These are phyloP conservation scores for Eupithecia abbreviata DNA, from an alignment of 2,888 invertebrate genomes.

Conservation along the genomic window DNA sequence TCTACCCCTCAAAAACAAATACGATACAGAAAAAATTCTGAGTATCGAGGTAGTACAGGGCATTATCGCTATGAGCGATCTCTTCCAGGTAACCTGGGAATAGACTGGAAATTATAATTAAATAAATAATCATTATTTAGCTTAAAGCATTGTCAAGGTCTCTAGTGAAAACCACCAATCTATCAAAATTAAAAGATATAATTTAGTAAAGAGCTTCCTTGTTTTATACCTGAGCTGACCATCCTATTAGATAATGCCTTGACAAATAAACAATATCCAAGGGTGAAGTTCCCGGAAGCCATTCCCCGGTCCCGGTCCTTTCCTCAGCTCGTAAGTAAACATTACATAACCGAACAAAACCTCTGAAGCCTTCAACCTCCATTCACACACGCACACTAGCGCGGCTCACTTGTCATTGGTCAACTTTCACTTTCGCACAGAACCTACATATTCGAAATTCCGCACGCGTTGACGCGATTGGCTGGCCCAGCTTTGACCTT, in stretches of 20 bases:
- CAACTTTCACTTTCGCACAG: conserved; percentile 76
- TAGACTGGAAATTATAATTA: background rate
- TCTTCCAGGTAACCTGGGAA: background rate
- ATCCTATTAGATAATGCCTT: background rate
- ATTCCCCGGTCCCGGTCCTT: background rate
- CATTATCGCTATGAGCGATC: background rate
- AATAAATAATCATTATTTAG: no score
- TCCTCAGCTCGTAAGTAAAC: conserved; percentile 18
- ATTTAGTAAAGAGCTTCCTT: background rate
- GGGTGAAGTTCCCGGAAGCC: background rate
- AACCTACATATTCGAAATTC: conserved; percentile 80
- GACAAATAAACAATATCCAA: background rate
- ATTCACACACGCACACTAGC: conserved; percentile 63
- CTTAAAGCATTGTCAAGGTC: background rate
- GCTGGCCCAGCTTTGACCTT: conserved; percentile 73
- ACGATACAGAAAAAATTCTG: background rate
- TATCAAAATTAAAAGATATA: background rate
- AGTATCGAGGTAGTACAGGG: background rate
- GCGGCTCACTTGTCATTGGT: conserved; percentile 66
- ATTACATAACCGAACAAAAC: conserved; percentile 41
- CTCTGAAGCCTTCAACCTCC: conserved; percentile 44
- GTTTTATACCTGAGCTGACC: background rate
- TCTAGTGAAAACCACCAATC: background rate
- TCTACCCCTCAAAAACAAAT: background rate
- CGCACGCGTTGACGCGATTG: conserved; percentile 62